Base-by-base conservation (phyloP, 1,140 invertebrate genomes). In the Solenopsis fugax region DNA sequence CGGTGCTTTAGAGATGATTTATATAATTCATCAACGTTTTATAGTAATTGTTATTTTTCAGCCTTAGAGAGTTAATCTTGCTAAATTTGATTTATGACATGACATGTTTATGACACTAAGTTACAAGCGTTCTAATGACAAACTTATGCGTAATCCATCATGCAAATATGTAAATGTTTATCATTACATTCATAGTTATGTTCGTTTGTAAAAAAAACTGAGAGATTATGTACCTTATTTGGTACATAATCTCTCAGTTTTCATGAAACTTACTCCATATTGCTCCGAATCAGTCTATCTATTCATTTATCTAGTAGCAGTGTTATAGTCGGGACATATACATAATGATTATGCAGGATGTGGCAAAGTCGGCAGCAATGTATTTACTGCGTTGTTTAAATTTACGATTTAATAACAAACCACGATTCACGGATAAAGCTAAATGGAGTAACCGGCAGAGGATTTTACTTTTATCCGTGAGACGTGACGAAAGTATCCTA, bases 391-490 rank as follows among this genome's bases (percentile, higher is more conserved):
- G 58, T 50, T 75, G 56, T 84, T 37, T 60, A n/a, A 77, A 60
- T 82, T 84, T 60, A 62, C 29, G 18, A 16, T 34, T 60, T 84
- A 75, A 84, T 73, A 73, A 73, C 52, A 58, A 72, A 82, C 37
- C 52, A 45, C 34, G 24, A 29, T 52, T 24, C 24, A 9, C 16
- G 48, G 54, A 75, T 84, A 58, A 84, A 73, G 41, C 54, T 58
- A 73, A 89, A 87, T 87, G 50, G 60, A 89, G 80, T 54, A 67
- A 77, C 58, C 48, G 18, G 37, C 52, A 65, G 64, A 65, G 18
- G 41, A 81, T 56, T 81, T 75, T 67, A 85, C 37, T 76, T 87
- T 87, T 87, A 88, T 90, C 56, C 73, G 12, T 4, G 78, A 78
- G 45, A 54, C 84, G 75, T 58, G 54, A 77, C 69, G 85, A 84